A percentile compares a stretch with the other conserved stretches of the same genome.
Evolutionary conservation across 2,113 vertebrate genomes (phyloP).

Genomic region (Psilopsiagon aurifrons): DNA sequence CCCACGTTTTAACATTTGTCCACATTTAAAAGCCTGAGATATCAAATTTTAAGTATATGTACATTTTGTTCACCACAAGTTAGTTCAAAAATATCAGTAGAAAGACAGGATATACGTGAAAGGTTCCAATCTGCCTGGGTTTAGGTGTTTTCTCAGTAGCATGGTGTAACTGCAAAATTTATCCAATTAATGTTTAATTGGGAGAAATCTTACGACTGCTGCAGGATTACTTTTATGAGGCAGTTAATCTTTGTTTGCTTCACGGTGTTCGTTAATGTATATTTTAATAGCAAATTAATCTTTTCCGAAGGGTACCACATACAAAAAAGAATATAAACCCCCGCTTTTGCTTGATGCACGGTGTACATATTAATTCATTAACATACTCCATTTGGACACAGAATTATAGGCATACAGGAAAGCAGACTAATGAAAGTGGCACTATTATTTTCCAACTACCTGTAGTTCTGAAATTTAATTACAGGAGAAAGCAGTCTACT

Average conservation of each 20-base stretch:
- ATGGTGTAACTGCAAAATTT: background rate
- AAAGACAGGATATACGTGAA: background rate
- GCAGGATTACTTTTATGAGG: background rate
- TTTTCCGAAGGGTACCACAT: background rate
- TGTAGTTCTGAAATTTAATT: background rate
- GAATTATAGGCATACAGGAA: background rate
- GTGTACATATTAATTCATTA: background rate
- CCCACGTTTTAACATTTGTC: background rate
- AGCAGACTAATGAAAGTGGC: background rate
- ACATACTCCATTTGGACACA: background rate
- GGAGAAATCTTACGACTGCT: background rate
- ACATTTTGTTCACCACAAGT: background rate
- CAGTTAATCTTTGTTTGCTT: constrained; percentile 36
- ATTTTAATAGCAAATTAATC: constrained; percentile 28
- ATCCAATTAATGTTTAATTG: constrained; percentile 4
- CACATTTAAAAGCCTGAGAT: background rate
- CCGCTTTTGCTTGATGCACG: background rate
- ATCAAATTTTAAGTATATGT: background rate
- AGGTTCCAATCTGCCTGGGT: background rate
- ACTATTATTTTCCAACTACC: background rate
- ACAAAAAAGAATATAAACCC: background rate
- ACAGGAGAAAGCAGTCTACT: background rate
- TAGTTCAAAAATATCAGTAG: background rate
- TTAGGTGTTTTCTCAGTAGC: background rate
- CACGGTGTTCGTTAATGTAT: background rate